Evolutionary conservation across 2,797 vertebrate species (phyloP).

Genomic region (Iguana delicatissima): DNA sequence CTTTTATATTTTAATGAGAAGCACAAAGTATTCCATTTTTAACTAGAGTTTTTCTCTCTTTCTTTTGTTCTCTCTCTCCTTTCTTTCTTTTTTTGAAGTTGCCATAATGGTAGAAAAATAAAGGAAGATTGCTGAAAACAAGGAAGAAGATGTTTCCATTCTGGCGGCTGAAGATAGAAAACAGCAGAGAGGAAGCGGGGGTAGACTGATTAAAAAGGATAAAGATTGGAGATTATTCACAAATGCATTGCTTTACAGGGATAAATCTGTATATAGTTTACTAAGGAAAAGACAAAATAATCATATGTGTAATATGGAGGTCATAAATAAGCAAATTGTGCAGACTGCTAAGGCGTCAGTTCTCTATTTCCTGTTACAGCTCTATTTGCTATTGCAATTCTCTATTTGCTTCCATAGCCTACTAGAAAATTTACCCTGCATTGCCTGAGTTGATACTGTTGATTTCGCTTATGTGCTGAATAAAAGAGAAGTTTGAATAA

Average conservation of each 20-base stretch:
- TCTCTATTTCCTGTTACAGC: background rate
- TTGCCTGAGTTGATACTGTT: no score
- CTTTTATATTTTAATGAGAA: fast-evolving
- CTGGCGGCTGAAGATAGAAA: background rate
- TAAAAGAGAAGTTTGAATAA: no score
- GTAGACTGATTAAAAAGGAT: background rate
- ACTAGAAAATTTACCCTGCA: no score
- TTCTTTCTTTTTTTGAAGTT: background rate
- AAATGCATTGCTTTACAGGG: background rate
- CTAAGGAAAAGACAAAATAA: background rate
- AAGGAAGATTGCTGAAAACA: background rate
- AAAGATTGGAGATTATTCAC: background rate
- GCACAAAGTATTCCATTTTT: background rate
- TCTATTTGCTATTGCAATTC: background rate
- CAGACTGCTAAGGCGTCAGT: background rate
- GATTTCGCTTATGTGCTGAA: no score
- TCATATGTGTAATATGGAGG: background rate
- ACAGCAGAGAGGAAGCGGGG: background rate
- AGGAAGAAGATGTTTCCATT: background rate
- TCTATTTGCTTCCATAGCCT: background rate
- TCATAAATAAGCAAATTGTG: background rate
- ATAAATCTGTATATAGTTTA: background rate
- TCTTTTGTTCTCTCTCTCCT: no score
- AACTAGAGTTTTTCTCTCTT: background rate
- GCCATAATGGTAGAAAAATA: background rate